Evolutionary conservation across 2,797 vertebrate species (phyloP), one percentile per base, ranked within the genome.

Genomic region (Harpagifer antarcticus): DNA sequence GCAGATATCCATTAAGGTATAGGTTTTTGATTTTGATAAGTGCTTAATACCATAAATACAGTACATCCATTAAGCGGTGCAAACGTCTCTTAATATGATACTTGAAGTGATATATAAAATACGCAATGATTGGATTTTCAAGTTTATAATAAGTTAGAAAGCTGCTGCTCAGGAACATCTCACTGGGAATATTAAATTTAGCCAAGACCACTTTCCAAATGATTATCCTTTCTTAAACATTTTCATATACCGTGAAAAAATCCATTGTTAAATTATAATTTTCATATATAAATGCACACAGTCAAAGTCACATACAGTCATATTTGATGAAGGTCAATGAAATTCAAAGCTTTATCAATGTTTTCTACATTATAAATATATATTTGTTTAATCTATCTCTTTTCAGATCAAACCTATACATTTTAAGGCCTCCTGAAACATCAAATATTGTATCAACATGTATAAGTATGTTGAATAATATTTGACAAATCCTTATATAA

Each of bases 1-100:
- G 68, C 72, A 56, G 23, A 52, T 44, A 56, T 79, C 55, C 44
- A 75, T 80, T 56, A 71, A 56, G 33, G 48, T 80, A 54, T 54
- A 70, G 69, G 16, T 50, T 83, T 86, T 67, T 78, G 52, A 42
- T 72, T 37, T 37, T 64, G 47, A 75, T 61, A 69, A 81, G 64
- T 76, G 76, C 61, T 52, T 47, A 33, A 47, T 47, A 50, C 13
- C 16, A 50, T 45, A 69, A 68, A 56, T 68, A 62, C 45, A 58
- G 17, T 59, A 12, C n/a, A 33, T 70, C 71, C 59, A 62, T 73
- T 66, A 58, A 9, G 19, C 6, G 2, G 9, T 17, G 55, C 54
- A 53, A 47, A 53, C 6, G 14, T 62, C 16, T 58, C 19, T 48
- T 37, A 1, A 68, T 66, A 44, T 55, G 52, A 61, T 43, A 60